A percentile compares a stretch with the other conserved stretches of the same genome.
phyloP scores from a whole-genome alignment of 1,140 invertebrate species.

The Triops cancriformis region DNA sequence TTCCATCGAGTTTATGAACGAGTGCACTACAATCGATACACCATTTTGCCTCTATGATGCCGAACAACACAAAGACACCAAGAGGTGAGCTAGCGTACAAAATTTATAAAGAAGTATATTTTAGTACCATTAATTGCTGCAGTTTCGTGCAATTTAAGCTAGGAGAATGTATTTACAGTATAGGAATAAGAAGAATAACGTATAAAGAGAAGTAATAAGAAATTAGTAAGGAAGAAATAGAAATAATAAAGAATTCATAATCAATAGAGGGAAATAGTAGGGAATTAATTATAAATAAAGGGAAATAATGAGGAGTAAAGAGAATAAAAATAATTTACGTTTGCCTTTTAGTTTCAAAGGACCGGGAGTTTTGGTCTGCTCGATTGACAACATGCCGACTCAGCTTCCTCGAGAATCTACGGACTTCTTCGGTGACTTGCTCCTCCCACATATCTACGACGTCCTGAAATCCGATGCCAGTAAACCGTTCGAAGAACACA shows the following conservation, averaged over 20 bases:
- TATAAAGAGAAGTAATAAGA: too few species aligned
- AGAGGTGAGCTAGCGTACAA: conserved; percentile 52
- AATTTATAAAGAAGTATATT: not conserved
- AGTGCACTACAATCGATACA: conserved; percentile 98
- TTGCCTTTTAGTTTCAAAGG: conserved; percentile 70
- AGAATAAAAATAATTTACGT: conserved; percentile 16
- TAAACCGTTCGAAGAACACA: conserved; percentile 68
- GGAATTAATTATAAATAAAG: too few species aligned
- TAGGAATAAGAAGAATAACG: too few species aligned
- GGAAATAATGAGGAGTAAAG: too few species aligned
- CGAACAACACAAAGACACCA: conserved; percentile 91
- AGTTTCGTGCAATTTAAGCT: too few species aligned
- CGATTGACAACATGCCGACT: conserved; percentile 99
- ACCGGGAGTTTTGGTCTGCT: conserved; percentile 93
- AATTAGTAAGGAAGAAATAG: too few species aligned
- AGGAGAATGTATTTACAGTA: too few species aligned
- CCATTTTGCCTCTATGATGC: conserved; percentile 98
- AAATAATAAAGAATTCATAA: too few species aligned
- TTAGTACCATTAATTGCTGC: too few species aligned
- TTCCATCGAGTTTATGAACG: conserved; percentile 99
- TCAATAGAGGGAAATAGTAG: too few species aligned
- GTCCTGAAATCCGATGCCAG: conserved; percentile 85
- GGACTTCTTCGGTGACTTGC: conserved; percentile 91
- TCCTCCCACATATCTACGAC: conserved; percentile 79
- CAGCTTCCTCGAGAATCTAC: conserved; percentile 94